phyloP scores from a whole-genome alignment of 1,140 invertebrate genomes.

The Ceratosolen fusciceps region DNA sequence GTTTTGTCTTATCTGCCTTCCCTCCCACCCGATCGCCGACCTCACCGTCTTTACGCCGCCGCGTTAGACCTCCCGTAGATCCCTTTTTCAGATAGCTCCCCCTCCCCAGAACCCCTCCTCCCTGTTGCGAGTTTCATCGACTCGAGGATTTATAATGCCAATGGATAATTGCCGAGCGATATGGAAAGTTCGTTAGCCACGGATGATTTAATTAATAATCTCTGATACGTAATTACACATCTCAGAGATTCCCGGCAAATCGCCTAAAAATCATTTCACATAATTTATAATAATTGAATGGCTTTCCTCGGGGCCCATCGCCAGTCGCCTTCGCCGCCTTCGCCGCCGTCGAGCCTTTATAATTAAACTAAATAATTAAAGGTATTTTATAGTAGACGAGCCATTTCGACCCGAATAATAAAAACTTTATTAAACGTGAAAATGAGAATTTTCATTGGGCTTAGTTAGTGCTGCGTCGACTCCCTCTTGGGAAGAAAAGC shows the following conservation, averaged over 20 bases:
- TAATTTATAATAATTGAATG: conserved; percentile 20
- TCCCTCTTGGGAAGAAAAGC: too few species aligned
- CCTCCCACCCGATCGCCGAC: neutral
- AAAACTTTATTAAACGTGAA: too few species aligned
- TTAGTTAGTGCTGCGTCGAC: too few species aligned
- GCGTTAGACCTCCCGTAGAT: conserved; percentile 2
- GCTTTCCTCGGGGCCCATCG: too few species aligned
- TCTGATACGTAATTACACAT: neutral
- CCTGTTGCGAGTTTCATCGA: conserved; percentile 15
- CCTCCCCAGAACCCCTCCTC: too few species aligned
- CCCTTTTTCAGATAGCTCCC: neutral
- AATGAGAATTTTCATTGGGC: too few species aligned
- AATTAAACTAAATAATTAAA: neutral
- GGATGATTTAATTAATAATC: conserved; percentile 12
- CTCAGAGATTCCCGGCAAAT: neutral
- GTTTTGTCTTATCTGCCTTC: neutral
- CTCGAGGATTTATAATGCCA: conserved; percentile 17
- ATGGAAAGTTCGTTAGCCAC: conserved; percentile 7
- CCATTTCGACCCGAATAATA: too few species aligned
- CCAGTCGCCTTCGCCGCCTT: too few species aligned
- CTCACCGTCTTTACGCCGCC: neutral
- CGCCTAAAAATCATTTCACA: conserved; percentile 4
- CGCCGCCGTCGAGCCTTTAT: neutral
- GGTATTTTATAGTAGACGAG: neutral
- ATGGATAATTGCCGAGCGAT: neutral